A percentile compares a stretch with the other conserved stretches of the same genome.
These are phyloP conservation scores for Choloepus hoffmanni DNA, from an alignment of 2,113 vertebrate genomes.

Conservation along the genomic window DNA sequence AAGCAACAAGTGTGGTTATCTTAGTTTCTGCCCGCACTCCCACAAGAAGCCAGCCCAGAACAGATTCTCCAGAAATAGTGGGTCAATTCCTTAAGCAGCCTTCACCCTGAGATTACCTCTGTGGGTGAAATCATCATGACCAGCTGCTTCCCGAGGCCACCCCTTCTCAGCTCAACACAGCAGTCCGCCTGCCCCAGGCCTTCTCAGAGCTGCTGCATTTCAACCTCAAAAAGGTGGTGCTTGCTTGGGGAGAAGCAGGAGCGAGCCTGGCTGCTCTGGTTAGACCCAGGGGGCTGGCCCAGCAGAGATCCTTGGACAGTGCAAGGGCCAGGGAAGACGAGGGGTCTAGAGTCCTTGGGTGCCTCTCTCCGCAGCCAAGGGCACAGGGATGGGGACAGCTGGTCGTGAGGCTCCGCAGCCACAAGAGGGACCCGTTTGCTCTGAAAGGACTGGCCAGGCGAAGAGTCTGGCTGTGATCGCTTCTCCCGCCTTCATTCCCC, in stretches of 20 bases:
- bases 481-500: background rate
- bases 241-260: background rate
- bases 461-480: background rate
- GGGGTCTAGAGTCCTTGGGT: background rate
- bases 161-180: rapidly evolving
- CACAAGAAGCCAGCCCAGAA: background rate
- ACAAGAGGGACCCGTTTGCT: constrained; percentile 75
- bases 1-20: rapidly evolving
- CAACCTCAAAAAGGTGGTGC: background rate
- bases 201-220: background rate
- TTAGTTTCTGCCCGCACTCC: background rate
- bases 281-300: background rate
- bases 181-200: background rate
- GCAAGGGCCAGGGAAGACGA: background rate
- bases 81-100: rapidly evolving
- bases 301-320: background rate
- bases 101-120: background rate
- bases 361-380: background rate
- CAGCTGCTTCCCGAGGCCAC: too few species aligned
- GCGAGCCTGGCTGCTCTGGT: background rate
- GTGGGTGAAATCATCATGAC: rapidly evolving
- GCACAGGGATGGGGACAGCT: background rate
- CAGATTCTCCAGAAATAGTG: background rate
- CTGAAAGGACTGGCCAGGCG: constrained; percentile 25
- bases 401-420: constrained; percentile 13